Base-by-base conservation (phyloP, 2,113 vertebrate species). In the Anas platyrhynchos region DNA sequence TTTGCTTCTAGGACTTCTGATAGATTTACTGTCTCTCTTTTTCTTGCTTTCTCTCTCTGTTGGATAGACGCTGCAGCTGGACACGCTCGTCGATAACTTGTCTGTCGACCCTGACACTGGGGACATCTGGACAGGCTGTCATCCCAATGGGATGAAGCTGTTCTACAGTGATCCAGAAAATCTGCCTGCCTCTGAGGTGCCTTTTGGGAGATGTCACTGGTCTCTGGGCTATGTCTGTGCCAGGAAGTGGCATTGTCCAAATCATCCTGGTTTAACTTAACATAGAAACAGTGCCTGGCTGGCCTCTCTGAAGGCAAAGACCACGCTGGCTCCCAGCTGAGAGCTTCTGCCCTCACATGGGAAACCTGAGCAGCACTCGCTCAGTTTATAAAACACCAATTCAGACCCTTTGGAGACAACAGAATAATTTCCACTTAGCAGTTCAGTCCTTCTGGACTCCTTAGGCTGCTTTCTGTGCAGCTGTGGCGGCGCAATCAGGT, bases 141-240 rank as follows among this genome's bases (percentile, higher is more conserved):
- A 99, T 93, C 99, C 99, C 17, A 98, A 99, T 66, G 98, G 17
- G 55, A 93, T 96, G 95, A 99, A 99, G 91, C 0, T 98, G 1
- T 1, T 99, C 0, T 4, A 41, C 36, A 83, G 94, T 4, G 97
- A 99, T 93, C 96, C 97, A 8, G 94, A 98, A 31, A 96, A 99
- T 83, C 98, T 94, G n/a, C 98, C 99, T 79, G 99, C 98, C 62
- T 99, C 99, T 74, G 99, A 99, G 99, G 99, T 99, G 94, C 97
- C 97, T 98, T 91, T 77, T 74, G 36, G 72, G 83, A 83, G 74
- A 75, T 0, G 0, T 50, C 36, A 8, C 18, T 78, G 46, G 29
- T 94, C n/a, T 88, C 62, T 83, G 32, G 29, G 32, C 17, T 72
- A 0, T 80, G n/a, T 26, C 31, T 93, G 29, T 83, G 55, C 27